Conservation (phyloP, 2,797 vertebrate species). For the Acomys russatus region DNA sequence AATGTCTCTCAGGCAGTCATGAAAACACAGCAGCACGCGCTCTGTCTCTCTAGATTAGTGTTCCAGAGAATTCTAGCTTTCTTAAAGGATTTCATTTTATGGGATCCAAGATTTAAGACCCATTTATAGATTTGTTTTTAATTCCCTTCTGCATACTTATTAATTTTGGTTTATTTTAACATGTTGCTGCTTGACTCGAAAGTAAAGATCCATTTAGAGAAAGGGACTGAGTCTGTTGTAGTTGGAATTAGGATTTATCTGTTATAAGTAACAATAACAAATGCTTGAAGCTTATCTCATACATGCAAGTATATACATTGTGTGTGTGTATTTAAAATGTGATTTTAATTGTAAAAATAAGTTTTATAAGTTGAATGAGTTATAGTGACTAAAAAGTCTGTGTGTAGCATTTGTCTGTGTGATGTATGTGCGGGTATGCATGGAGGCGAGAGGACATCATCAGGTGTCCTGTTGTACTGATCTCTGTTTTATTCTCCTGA, state of each 20-base stretch:
- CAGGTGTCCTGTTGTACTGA: not conserved
- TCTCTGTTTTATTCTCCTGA: not conserved
- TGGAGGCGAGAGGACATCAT: not conserved
- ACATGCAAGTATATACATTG: not conserved
- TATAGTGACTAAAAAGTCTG: slow-evolving; percentile 1
- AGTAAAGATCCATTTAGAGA: slow-evolving; percentile 61
- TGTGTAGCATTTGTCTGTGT: not conserved
- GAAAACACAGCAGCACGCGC: not conserved
- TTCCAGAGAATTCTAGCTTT: slow-evolving; percentile 17
- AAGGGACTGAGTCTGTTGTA: not conserved
- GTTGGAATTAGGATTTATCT: slow-evolving; percentile 48
- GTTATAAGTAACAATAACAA: slow-evolving; percentile 44
- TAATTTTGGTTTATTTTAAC: slow-evolving; percentile 59
- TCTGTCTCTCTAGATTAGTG: slow-evolving; percentile 34
- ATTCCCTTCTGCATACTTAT: slow-evolving; percentile 55
- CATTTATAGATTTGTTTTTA: slow-evolving; percentile 64
- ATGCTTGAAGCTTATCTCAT: not conserved
- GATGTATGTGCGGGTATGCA: too few species aligned
- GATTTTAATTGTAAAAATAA: slow-evolving; percentile 46
- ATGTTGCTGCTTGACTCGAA: slow-evolving; percentile 47
- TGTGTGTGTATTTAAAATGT: not conserved
- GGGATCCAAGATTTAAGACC: not conserved
- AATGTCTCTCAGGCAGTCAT: not conserved
- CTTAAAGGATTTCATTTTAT: slow-evolving; percentile 61
- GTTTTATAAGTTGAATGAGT: slow-evolving; percentile 6